These are phyloP conservation scores for Malurus elegans DNA, from an alignment of 2,113 vertebrate genomes.

Conservation along the genomic window DNA sequence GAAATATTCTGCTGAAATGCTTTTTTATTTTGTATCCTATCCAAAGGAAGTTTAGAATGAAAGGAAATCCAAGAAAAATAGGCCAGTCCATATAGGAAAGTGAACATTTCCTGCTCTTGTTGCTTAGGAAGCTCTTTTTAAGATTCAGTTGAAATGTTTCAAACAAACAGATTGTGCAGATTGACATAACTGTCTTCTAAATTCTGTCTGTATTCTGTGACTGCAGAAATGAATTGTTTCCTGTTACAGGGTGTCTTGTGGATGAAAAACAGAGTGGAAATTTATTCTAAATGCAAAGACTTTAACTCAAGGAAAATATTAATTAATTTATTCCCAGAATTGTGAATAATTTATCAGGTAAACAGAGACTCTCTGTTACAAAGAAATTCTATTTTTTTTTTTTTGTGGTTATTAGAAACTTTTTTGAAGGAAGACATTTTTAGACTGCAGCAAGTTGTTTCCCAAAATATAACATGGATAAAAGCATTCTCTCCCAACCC, in stretches of 20 bases:
- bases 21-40: neutral
- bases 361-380: neutral
- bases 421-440: neutral
- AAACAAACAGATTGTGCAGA: neutral
- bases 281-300: neutral
- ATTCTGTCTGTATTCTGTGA: neutral
- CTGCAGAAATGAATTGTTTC: neutral
- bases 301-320: neutral
- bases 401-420: neutral
- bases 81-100: neutral
- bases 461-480: neutral
- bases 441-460: neutral
- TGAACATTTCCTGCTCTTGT: neutral
- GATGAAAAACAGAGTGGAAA: neutral
- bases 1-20: neutral
- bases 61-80: conserved; percentile 9
- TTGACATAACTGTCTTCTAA: neutral
- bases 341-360: neutral
- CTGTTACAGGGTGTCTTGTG: neutral
- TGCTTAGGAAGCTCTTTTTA: neutral
- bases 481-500: neutral
- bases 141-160: neutral
- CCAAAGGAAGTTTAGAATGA: conserved; percentile 2
- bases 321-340: neutral
- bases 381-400: neutral